phyloP scores from a whole-genome alignment of 2,888 invertebrate genomes.

The Ochropleura plecta region DNA sequence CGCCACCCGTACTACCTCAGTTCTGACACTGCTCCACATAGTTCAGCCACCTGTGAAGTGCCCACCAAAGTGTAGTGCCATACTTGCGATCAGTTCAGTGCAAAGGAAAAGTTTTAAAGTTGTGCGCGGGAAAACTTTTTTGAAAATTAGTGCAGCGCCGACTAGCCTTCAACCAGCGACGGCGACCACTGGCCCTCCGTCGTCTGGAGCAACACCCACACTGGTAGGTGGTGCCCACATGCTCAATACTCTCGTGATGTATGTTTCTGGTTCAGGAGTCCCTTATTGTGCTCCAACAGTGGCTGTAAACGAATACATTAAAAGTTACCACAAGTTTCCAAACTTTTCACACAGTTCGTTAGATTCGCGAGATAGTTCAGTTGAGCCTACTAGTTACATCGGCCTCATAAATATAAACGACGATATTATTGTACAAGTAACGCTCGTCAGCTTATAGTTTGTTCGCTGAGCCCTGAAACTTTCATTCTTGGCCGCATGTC shows the following conservation, averaged over 20 bases:
- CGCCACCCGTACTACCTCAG: not conserved
- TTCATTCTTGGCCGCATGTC: slow-evolving; percentile 47
- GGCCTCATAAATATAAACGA: slow-evolving; percentile 26
- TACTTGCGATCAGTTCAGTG: slow-evolving; percentile 46
- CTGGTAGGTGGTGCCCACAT: not conserved
- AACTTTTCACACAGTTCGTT: slow-evolving; percentile 8
- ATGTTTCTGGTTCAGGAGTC: not conserved
- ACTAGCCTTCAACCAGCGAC: not conserved
- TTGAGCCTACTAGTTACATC: not conserved
- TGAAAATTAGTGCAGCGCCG: slow-evolving; percentile 41
- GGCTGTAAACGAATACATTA: not conserved
- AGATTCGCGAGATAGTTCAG: not conserved
- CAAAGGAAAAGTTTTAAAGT: slow-evolving; percentile 33
- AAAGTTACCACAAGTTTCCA: slow-evolving; percentile 24
- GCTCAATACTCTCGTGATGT: not conserved
- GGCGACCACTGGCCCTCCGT: not conserved
- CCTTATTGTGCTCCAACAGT: not conserved
- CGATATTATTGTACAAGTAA: slow-evolving; percentile 8
- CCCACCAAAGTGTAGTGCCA: slow-evolving; percentile 44
- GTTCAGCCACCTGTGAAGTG: slow-evolving; percentile 49
- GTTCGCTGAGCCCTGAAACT: slow-evolving; percentile 40
- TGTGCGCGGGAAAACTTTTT: slow-evolving; percentile 63
- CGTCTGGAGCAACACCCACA: not conserved
- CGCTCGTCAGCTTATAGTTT: slow-evolving; percentile 23
- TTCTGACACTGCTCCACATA: not conserved